These are phyloP conservation scores for Habroteleia sp. DNA, from an alignment of 2,888 invertebrate genomes.

Conservation along the genomic window DNA sequence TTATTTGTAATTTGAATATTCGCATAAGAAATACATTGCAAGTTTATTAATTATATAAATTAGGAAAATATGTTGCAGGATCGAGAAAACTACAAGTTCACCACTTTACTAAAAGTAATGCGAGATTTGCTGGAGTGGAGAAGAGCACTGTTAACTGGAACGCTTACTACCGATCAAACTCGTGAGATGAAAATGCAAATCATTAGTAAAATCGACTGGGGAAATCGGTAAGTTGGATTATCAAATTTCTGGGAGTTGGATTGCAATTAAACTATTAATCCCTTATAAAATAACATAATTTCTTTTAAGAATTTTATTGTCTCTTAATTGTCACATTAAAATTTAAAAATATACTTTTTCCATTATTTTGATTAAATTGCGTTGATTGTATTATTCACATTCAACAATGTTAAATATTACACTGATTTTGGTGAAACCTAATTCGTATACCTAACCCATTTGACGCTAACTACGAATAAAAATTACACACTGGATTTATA, in stretches of 20 bases:
- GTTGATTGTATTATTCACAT: slow-evolving; percentile 9
- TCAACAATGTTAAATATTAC: not conserved
- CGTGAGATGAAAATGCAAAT: slow-evolving; percentile 92
- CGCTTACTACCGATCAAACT: slow-evolving; percentile 95
- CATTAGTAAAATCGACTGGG: slow-evolving; percentile 97
- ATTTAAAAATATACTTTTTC: no score
- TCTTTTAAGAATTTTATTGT: slow-evolving; percentile 28
- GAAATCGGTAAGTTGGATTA: slow-evolving; percentile 90
- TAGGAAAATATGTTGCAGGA: slow-evolving; percentile 87
- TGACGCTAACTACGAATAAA: slow-evolving; percentile 14
- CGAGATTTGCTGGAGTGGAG: slow-evolving; percentile 92
- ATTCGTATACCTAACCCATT: slow-evolving; percentile 41
- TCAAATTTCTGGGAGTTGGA: no score
- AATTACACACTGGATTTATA: slow-evolving; percentile 8
- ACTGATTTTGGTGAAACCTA: slow-evolving; percentile 5
- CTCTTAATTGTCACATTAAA: slow-evolving; percentile 33
- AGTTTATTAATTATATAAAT: no score
- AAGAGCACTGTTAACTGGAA: slow-evolving; percentile 91
- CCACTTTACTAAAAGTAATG: slow-evolving; percentile 94
- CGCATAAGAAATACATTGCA: no score
- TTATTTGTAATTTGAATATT: no score
- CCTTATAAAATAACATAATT: not conserved
- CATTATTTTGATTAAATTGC: slow-evolving; percentile 38
- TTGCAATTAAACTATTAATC: no score
- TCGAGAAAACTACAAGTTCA: slow-evolving; percentile 91